These are phyloP conservation scores for Anguilla anguilla DNA, from an alignment of 2,797 vertebrate genomes.

Conservation along the genomic window DNA sequence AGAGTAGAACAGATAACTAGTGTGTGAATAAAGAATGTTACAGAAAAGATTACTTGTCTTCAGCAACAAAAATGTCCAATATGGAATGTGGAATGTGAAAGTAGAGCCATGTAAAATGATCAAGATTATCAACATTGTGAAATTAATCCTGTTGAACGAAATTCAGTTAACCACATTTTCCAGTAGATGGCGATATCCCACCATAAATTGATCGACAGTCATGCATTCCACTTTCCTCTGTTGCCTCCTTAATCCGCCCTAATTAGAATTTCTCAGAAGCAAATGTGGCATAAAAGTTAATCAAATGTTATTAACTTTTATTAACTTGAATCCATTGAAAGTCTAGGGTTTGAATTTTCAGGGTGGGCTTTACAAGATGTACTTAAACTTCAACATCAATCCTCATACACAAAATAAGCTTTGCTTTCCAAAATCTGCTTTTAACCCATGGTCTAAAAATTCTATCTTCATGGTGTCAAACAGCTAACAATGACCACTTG, in stretches of 20 bases:
- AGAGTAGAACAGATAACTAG: no score
- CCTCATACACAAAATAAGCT: background rate
- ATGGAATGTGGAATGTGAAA: background rate
- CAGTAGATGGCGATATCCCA: background rate
- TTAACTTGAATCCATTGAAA: no score
- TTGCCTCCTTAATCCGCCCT: background rate
- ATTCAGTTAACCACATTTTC: background rate
- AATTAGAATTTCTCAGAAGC: background rate
- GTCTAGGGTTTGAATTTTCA: background rate
- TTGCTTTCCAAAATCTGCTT: background rate
- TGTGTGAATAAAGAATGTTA: background rate
- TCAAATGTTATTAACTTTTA: background rate
- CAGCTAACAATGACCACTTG: background rate
- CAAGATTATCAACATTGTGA: background rate
- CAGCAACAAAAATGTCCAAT: background rate
- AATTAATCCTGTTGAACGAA: background rate
- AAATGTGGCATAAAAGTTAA: background rate
- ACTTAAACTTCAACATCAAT: background rate
- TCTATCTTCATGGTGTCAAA: background rate
- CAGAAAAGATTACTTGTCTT: background rate
- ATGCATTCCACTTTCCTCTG: background rate
- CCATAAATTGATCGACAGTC: background rate
- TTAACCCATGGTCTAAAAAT: background rate
- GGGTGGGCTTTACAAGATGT: background rate
- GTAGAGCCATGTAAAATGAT: background rate